Conservation (phyloP, 2,113 vertebrate genomes). For the Percopsis transmontana region DNA sequence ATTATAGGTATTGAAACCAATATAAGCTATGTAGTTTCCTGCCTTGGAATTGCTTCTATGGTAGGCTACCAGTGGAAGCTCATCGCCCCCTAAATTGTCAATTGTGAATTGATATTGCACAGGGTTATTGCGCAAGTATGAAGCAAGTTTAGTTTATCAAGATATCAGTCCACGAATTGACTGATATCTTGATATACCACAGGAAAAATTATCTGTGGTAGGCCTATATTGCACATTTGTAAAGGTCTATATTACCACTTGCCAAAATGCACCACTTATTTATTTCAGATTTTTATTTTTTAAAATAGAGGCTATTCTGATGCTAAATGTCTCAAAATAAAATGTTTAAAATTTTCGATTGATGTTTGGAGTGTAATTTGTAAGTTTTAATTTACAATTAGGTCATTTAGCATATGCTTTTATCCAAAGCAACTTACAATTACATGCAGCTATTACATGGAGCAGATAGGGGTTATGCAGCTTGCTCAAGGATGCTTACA, state of each 20-base stretch:
- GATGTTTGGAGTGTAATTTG: too few species aligned
- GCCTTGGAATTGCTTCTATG: neutral
- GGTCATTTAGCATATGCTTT: too few species aligned
- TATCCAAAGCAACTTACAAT: too few species aligned
- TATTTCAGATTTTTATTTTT: conserved; percentile 1
- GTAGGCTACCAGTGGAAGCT: conserved; percentile 31
- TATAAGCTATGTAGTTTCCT: conserved; percentile 2
- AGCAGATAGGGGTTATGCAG: too few species aligned
- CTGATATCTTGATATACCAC: too few species aligned
- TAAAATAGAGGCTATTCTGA: neutral
- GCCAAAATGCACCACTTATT: conserved; percentile 24
- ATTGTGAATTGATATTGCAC: conserved; percentile 42
- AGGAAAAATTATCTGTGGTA: too few species aligned
- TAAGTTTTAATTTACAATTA: too few species aligned
- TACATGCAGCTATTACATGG: too few species aligned
- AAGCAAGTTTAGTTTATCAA: conserved; percentile 34
- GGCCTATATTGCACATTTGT: conserved; percentile 28
- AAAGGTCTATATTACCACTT: conserved; percentile 1
- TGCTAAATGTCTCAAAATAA: conserved; percentile 37
- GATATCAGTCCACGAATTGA: too few species aligned
- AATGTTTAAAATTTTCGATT: conserved; percentile 6
- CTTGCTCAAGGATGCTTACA: too few species aligned
- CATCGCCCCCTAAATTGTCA: conserved; percentile 28
- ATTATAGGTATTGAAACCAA: neutral
- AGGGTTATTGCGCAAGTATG: conserved; percentile 58